Evolutionary conservation across 2,888 invertebrate species (phyloP), one percentile per base, ranked within the genome.

Genomic region (Papilio protenor): DNA sequence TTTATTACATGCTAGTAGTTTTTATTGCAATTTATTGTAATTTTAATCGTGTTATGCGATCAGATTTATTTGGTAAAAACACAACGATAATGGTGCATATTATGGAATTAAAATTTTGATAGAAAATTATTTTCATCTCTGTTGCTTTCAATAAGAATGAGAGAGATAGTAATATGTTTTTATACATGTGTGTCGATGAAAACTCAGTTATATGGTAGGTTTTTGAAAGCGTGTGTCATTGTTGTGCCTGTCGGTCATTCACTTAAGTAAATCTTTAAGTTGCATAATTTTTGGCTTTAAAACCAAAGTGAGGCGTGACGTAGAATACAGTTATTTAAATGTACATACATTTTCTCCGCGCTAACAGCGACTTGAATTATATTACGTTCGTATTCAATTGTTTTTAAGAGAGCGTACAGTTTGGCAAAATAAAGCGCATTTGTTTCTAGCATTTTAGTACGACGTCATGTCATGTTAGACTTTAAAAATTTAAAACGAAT

Each of bases 241-340:
- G 40, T 66, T 66, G 33, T 64, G 40, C 18, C 33, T 33, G 66
- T 66, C 18, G 40, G 71, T 47, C 71, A 49, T 27, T 71, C 14
- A 64, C 55, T 57, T 57, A 69, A 69, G 69, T 23, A 40, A 57
- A 76, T 11, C n/a, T 14, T 45, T 55, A 33, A 52, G 57, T 76
- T 76, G 45, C 75, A 57, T 52, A 33, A 75, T 75, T 75, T 59
- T 74, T 75, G 66, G 64, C 75, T 47, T 52, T 66, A 52, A 64
- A 73, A 61, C 73, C 45, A 73, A 73, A 66, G 75, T 66, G 75
- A 52, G 45, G 52, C 66, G 52, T 75, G 66, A 52, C 21, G 75
- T 49, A 27, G 59, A 64, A 75, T 66, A 64, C 64, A 27, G 64
- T 75, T 75, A 66, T 66, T 75, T 21, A 75, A 75, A 75, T 66